Base-by-base conservation (phyloP, 2,888 invertebrate species). In the Hydriomena furcata region DNA sequence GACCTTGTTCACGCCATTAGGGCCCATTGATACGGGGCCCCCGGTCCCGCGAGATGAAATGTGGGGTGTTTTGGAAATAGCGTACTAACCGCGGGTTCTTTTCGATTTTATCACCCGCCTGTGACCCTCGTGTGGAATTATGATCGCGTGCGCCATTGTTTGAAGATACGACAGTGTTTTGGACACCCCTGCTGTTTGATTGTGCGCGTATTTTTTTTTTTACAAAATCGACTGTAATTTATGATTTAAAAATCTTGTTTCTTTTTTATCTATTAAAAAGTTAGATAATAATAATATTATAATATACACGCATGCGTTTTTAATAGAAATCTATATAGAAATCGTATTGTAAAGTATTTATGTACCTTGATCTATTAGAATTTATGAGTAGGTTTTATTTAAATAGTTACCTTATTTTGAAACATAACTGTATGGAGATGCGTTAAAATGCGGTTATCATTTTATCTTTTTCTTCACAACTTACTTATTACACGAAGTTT, bases 1-100 rank as follows among this genome's bases (percentile, higher is more conserved):
- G 74, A 71, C 61, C 64, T 63, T 71, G 78, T 79, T 77, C 78
- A 66, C 74, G 69, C 79, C 77, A 85, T 84, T 84, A 84, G 68
- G 65, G 61, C 61, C 82, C 73, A 85, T 84, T 84, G 80, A 85
- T 81, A 79, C 71, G 66, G 45, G 45, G 17, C 24, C 31, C 42
- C 8, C 61, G 63, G 66, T 69, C 73, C 71, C 71, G 62, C 61
- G 73, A 71, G 75, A 79, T 75, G 71, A 71, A 73, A 78, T 73
- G 73, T 67, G 69, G 74, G 76, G 68, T 66, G 70, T 73, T 70
- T 63, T 61, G 58, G 57, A 63, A 66, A 63, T 66, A 57, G 58
- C 52, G 61, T 59, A 62, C 66, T 60, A 63, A 63, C 65, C 65
- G 60, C 61, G 63, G 61, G 62, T 58, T 61, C 55, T 56, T 55